Evolutionary conservation across 2,797 vertebrate genomes (phyloP), one percentile per base, ranked within the genome.

Genomic region (Diceros bicornis): DNA sequence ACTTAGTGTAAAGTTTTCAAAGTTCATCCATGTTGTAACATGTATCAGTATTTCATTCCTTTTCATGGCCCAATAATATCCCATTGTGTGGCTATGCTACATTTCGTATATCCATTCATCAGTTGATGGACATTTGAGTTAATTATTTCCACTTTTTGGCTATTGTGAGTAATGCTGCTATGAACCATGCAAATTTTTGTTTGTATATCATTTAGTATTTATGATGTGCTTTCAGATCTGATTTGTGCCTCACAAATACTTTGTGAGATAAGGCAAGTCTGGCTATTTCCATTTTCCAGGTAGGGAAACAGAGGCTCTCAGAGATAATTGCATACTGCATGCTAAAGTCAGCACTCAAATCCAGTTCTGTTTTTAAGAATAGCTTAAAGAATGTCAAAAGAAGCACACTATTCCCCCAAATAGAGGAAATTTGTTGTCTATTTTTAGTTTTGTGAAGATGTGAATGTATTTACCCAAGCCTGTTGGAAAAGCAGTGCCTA

Each of bases 371-470:
- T 72, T 95, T 68, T 78, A 78, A 92, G 66, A 62, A 9, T 75
- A 61, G 13, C 34, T 84, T 87, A 62, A 50, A 64, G 44, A 88
- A 97, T 77, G 11, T 91, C 62, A 94, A 71, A 89, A 83, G 71
- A 32, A 91, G 47, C 34, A 86, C 14, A 37, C 3, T 16, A 41
- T 55, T 74, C 57, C 34, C 29, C 37, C 77, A 75, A 64, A 88
- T 92, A 96, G 78, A 84, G 90, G 77, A 37, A 88, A 78, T 92
- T 55, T 90, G 34, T 85, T 85, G 34, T 62, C n/a, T 72, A 69
- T 62, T 90, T 93, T 84, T 61, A 72, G 75, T 96, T 84, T 94
- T 79, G 62, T 66, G 78, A 94, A 84, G 27, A 72, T 55, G 27
- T 88, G 47, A 74, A 37, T 79, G 32, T 68, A 29, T 94, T 92